Base-by-base conservation (phyloP, 2,888 invertebrate species). In the Listrodromus nycthemerus region DNA sequence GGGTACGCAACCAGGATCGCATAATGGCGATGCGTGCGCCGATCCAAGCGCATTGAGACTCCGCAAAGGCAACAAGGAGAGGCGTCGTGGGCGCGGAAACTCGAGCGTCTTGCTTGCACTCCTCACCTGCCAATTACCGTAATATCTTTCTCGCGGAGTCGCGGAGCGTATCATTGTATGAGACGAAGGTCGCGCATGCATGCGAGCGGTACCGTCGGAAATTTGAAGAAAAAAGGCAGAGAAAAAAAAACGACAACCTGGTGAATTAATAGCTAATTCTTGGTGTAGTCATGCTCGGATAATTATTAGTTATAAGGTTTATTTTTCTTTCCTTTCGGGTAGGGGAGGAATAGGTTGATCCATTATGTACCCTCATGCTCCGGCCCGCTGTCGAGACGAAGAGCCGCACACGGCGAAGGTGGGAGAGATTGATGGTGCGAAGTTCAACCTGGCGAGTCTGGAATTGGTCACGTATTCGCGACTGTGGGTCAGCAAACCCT, bases 71-170 rank as follows among this genome's bases (percentile, higher is more conserved):
- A 65, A 19, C 10, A 27, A 41, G 24, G n/a, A n/a, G 67, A 45
- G 24, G 24, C 19, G 41, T 37, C 58, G 48, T 45, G 41, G 61
- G 77, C 33, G 77, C 55, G 79, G 52, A 65, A 71, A 52, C 55
- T 71, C 30, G 71, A 71, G 79, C 58, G 41, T 65, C 19, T 52
- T 50, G 61, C 75, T 75, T 50, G 70, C 63, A 76, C 71, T 55
- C 79, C 55, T 41, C 65, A 79, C 63, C 75, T 73, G 79, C 52
- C 79, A 79, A 79, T 79, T 71, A 79, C 79, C 41, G 71, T 71
- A 73, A 71, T 66, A 73, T 77, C 77, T 77, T 77, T 77, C 77
- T 77, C 61, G 69, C 69, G 10, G 69, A 69, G 61, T 48, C 48
- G 67, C 77, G 61, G 61, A 61, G 61, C 69, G 58, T 45, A 45